Evolutionary conservation across 2,888 invertebrate species (phyloP), one percentile per base, ranked within the genome.

Genomic region (Nyleta sp.): DNA sequence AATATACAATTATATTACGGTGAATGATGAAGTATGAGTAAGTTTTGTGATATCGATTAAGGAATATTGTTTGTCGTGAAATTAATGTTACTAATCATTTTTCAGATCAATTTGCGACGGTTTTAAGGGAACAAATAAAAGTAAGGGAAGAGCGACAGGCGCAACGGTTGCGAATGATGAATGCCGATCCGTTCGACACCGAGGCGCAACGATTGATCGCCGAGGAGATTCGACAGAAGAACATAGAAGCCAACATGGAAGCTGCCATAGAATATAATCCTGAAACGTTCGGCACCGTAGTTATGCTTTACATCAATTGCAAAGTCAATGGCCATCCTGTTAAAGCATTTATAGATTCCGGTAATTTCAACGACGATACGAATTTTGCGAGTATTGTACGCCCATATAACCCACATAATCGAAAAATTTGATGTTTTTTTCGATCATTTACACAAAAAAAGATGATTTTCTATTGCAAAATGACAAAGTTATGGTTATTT

Each of bases 211-310:
- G 96, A 78, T 93, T 98, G 87, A 99, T 99, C 83, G 98, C 98
- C 2, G 98, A 98, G 89, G 98, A 98, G 91, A 99, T 99, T 80
- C 93, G 96, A 84, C 97, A 96, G 87, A 96, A 98, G 89, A 99
- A 99, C 91, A 98, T 99, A 80, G 97, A 99, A 91, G 97, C 97
- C 0, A 99, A 99, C 88, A 99, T 99, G 98, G 98, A 99, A 89
- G 97, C 98, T 0, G 99, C 99, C 0, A 98, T 99, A 95, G 99
- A 99, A 89, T 97, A 97, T 90, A 97, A 98, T 91, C 99, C 99
- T 0, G 99, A 99, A 91, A 98, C 97, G 46, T 99, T 99, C 91
- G 99, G 98, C 70, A 97, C 97, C 31, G 99, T 99, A 46, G 96
- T 97, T 52, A 99, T 99, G 99, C 93, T 99, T 84, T 96, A 99